A percentile compares a stretch with the other conserved stretches of the same genome.
These are phyloP conservation scores for Florisuga fusca DNA, from an alignment of 2,797 vertebrate genomes.

Conservation along the genomic window DNA sequence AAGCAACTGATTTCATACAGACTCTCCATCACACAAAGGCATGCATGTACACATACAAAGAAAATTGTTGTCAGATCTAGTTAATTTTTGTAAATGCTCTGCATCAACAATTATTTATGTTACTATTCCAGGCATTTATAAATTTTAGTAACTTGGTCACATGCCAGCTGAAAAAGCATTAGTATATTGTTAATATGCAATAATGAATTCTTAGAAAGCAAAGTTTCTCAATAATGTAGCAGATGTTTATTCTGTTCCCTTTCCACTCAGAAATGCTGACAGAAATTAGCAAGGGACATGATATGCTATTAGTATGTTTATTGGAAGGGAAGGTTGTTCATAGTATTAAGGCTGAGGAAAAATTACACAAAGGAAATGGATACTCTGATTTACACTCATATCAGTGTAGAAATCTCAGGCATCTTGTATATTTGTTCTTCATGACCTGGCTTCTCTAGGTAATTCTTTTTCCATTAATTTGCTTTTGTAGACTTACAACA, in stretches of 20 bases:
- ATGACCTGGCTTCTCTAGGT: background rate
- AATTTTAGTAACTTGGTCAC: background rate
- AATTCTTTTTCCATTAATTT: background rate
- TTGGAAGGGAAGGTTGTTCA: background rate
- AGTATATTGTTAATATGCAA: background rate
- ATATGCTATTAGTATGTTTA: background rate
- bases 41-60: rapidly evolving
- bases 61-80: background rate
- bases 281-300: background rate
- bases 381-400: background rate
- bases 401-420: background rate
- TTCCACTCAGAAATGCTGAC: background rate
- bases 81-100: background rate
- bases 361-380: background rate
- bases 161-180: background rate
- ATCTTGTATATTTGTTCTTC: background rate
- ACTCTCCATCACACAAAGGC: background rate
- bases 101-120: background rate
- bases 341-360: background rate
- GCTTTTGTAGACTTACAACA: background rate
- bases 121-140: background rate
- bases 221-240: background rate
- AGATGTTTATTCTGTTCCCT: background rate
- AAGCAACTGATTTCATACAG: background rate
- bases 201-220: constrained; percentile 23